Conservation (phyloP, 2,888 invertebrate species). For the Biston stratarius region DNA sequence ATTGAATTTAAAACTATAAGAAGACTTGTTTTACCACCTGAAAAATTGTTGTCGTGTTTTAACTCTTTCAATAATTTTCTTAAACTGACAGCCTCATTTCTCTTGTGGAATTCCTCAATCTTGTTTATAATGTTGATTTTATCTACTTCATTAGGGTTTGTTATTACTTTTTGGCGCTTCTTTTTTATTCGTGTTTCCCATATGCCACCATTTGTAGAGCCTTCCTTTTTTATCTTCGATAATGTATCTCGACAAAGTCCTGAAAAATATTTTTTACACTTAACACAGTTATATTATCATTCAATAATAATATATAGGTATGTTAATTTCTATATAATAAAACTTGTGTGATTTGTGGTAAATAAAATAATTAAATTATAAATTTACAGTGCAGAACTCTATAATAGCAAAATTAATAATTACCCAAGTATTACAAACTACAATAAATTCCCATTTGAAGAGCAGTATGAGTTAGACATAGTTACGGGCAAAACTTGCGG, state of each 20-base stretch:
- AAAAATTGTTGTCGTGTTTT: constrained; percentile 31
- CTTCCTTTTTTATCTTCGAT: constrained; percentile 35
- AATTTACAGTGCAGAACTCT: no score
- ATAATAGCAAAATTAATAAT: no score
- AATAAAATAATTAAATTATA: no score
- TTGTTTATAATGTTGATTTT: constrained; percentile 35
- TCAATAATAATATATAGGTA: no score
- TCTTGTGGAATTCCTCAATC: constrained; percentile 34
- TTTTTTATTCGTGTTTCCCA: constrained; percentile 30
- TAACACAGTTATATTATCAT: no score
- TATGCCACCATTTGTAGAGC: constrained; percentile 27
- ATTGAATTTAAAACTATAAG: constrained; percentile 32
- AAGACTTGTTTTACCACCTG: constrained; percentile 31
- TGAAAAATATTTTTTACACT: constrained; percentile 9
- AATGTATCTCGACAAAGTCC: constrained; percentile 33
- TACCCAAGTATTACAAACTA: no score
- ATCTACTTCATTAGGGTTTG: constrained; percentile 33
- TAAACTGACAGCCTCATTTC: constrained; percentile 30
- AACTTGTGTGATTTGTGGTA: no score
- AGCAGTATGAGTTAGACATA: no score
- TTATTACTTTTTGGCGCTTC: constrained; percentile 35
- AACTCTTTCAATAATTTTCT: constrained; percentile 29
- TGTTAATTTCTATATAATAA: no score
- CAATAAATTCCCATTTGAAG: no score
- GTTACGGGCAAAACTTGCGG: no score